Evolutionary conservation across 2,113 vertebrate genomes (phyloP).

Genomic region (Talpa occidentalis): DNA sequence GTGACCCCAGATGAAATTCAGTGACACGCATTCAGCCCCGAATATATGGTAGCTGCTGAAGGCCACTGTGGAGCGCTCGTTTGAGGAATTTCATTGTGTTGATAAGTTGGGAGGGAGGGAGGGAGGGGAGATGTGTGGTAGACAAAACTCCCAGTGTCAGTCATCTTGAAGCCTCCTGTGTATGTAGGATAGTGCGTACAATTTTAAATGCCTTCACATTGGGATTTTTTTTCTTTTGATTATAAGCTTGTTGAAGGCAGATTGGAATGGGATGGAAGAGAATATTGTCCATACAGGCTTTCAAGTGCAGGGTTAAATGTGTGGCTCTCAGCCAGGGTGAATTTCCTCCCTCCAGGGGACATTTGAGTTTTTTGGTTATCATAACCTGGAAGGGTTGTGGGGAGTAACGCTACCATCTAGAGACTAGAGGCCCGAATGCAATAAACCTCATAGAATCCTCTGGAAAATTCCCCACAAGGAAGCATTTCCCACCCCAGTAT

Average conservation of each 20-base stretch:
- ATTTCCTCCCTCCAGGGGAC: not conserved
- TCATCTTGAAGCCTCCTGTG: not conserved
- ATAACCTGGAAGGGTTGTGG: not conserved
- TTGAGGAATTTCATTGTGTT: not conserved
- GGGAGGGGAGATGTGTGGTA: not conserved
- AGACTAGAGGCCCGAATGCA: not conserved
- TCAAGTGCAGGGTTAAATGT: not conserved
- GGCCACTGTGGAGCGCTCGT: not conserved
- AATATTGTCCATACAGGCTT: not conserved
- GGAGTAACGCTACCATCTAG: not conserved
- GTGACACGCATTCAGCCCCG: not conserved
- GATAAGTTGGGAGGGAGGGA: not conserved
- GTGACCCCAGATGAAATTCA: not conserved
- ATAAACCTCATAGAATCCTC: not conserved
- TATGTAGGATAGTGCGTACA: not conserved
- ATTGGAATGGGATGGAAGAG: not conserved
- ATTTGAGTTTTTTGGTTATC: not conserved
- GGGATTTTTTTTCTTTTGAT: not conserved
- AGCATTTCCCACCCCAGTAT: not conserved
- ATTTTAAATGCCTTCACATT: not conserved
- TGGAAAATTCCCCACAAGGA: not conserved
- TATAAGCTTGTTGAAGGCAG: not conserved
- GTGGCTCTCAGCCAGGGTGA: not conserved
- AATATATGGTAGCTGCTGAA: not conserved
- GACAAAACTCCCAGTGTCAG: not conserved